Evolutionary conservation across 2,888 invertebrate genomes (phyloP), one percentile per base, ranked within the genome.

Genomic region (Bugulina stolonifera): DNA sequence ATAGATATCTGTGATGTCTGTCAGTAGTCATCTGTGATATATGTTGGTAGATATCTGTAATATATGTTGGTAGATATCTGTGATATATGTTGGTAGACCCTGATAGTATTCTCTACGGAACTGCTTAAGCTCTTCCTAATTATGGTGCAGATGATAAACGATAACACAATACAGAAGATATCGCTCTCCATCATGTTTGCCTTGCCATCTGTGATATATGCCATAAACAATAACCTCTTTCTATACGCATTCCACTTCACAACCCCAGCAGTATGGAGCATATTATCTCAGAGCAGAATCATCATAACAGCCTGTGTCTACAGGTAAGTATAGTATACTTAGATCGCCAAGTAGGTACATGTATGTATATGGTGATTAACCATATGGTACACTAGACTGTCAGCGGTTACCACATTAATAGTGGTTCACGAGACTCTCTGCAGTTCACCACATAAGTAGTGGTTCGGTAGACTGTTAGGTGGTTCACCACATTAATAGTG

Each of bases 171-270:
- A 25, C 70, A 70, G 52, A 43, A 54, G 5, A 23, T 70, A 5
- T 70, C 70, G 2, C 52, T 70, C 52, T 27, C 70, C 3, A 2
- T 70, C 22, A n/a, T 52, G 35, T 70, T 70, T 29, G 70, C 70
- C 23, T 23, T 70, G 2, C 70, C 70, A 27, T 70, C 70, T 14
- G 29, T 54, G 22, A 22, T 70, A 10, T 70, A 70, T 43, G 70
- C 70, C n/a, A 23, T 43, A 2, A 70, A 43, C 43, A 70, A 70
- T 43, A 70, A 70, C 70, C 70, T 70, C 52, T 29, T 52, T 5
- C 70, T 70, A n/a, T 70, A 52, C 43, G 70, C 43, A 2, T 70
- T 70, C 43, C 70, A 70, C 43, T 70, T 52, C 23, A 70, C 70
- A 2, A 70, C 70, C 25, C 70, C 70, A 23, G 70, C 70, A 3